A percentile compares a stretch with the other conserved stretches of the same genome.
These are phyloP conservation scores for Trypoxylon attenuatum DNA, from an alignment of 2,888 invertebrate species.

Conservation along the genomic window DNA sequence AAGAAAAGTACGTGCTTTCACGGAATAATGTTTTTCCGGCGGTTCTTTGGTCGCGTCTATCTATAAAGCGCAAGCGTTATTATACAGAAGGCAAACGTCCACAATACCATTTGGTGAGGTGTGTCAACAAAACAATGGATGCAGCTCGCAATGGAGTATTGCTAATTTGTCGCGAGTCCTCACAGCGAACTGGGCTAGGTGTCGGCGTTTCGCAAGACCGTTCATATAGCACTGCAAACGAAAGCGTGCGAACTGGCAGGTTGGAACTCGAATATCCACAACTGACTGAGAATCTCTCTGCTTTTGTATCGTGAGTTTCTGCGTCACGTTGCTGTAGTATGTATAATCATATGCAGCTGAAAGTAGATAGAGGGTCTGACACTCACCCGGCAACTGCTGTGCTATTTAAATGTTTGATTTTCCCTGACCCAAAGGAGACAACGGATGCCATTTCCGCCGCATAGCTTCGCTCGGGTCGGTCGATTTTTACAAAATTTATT, in stretches of 20 bases:
- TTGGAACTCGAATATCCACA: constrained; percentile 45
- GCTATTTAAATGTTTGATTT: constrained; percentile 20
- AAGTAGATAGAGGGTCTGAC: constrained; percentile 1
- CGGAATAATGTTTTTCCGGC: no score
- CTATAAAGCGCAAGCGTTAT: no score
- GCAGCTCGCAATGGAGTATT: constrained; percentile 28
- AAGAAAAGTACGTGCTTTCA: no score
- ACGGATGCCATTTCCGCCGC: no score
- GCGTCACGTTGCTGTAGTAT: background rate
- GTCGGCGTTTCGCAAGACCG: constrained; percentile 27
- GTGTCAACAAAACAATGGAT: background rate
- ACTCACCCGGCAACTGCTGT: constrained; percentile 10
- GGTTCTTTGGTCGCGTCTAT: no score
- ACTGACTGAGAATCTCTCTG: constrained; percentile 11
- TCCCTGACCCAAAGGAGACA: constrained; percentile 4
- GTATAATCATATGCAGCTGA: constrained; percentile 7
- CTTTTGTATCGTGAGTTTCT: background rate
- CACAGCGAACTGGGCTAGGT: constrained; percentile 4
- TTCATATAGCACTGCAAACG: no score
- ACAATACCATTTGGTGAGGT: background rate
- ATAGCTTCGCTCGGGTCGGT: no score
- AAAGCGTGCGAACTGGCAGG: constrained; percentile 25
- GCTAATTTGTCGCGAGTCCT: constrained; percentile 43
- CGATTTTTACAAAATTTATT: no score
- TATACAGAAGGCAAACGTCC: no score